A percentile compares a stretch with the other conserved stretches of the same genome.
Conservation (phyloP, 2,888 invertebrate genomes). For the Chalcosyrphus nemorum region DNA sequence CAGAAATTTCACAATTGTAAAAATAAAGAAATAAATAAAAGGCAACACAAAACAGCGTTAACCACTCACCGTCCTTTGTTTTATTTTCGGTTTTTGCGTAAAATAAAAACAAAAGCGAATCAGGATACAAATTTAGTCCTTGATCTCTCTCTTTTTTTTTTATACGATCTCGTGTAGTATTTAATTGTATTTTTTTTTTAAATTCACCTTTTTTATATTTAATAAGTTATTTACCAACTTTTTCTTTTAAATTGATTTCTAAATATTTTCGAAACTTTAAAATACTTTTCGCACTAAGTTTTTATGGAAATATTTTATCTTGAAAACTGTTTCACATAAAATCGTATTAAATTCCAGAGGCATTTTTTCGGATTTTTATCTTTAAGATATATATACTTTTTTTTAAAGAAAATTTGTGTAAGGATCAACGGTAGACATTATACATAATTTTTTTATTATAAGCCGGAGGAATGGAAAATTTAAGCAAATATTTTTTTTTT, state of each 20-base stretch:
- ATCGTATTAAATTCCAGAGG: constrained; percentile 30
- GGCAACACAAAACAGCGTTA: background rate
- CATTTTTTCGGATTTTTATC: constrained; percentile 44
- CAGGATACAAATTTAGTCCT: constrained; percentile 21
- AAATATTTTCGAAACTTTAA: constrained; percentile 14
- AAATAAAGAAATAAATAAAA: background rate
- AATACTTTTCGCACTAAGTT: constrained; percentile 57
- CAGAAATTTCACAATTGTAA: background rate
- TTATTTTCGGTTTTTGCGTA: constrained; percentile 1
- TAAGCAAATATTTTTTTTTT: background rate
- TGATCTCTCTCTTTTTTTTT: background rate
- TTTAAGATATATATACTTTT: background rate
- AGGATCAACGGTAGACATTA: background rate
- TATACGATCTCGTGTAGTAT: background rate
- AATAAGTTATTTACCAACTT: background rate
- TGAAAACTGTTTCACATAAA: constrained; percentile 37
- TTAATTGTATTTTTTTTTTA: background rate
- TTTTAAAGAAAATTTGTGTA: too few relatives aligned
- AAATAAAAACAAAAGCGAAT: constrained; percentile 27
- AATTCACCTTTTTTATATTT: too few relatives aligned
- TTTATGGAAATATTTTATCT: constrained; percentile 31
- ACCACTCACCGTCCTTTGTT: constrained; percentile 60
- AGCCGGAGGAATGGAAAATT: constrained; percentile 13
- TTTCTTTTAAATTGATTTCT: background rate
- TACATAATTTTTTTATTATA: background rate